phyloP scores from a whole-genome alignment of 2,888 invertebrate species.

The Eupeodes latifasciatus region DNA sequence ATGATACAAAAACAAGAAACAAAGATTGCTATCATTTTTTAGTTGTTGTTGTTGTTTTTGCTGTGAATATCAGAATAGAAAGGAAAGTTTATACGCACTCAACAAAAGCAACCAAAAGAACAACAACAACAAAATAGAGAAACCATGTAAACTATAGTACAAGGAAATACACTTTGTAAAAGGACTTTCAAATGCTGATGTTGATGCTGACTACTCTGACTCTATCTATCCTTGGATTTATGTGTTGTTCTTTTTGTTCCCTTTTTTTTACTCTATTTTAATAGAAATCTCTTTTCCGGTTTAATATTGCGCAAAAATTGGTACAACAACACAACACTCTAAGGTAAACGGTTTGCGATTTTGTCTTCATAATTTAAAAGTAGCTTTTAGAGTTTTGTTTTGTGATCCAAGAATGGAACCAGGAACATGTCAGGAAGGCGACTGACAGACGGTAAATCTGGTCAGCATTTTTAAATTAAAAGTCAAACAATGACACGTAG shows the following conservation, averaged over 20 bases:
- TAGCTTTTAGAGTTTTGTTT: conserved; percentile 2
- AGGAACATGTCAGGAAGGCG: conserved; percentile 16
- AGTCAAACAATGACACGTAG: conserved; percentile 23
- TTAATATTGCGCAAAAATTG: conserved; percentile 51
- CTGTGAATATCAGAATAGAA: conserved; percentile 8
- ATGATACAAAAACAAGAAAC: conserved; percentile 4
- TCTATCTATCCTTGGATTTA: conserved; percentile 35
- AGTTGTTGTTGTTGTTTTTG: background rate
- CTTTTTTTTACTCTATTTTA: background rate
- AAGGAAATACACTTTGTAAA: conserved; percentile 20
- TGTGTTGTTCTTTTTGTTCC: background rate
- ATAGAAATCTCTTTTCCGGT: conserved; percentile 56
- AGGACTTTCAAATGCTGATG: conserved; percentile 23
- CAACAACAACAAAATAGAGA: conserved; percentile 30
- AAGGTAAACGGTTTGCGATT: conserved; percentile 32
- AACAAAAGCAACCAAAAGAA: conserved; percentile 47
- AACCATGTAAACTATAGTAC: background rate
- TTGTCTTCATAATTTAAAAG: conserved; percentile 33
- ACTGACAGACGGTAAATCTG: conserved; percentile 23
- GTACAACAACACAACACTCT: conserved; percentile 1
- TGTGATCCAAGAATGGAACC: conserved; percentile 28
- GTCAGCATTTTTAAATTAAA: conserved; percentile 57
- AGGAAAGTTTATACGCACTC: conserved; percentile 33
- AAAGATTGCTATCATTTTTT: conserved; percentile 57
- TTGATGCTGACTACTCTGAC: conserved; percentile 37